Base-by-base conservation (phyloP, 2,797 vertebrate genomes). In the Sphaeramia orbicularis region DNA sequence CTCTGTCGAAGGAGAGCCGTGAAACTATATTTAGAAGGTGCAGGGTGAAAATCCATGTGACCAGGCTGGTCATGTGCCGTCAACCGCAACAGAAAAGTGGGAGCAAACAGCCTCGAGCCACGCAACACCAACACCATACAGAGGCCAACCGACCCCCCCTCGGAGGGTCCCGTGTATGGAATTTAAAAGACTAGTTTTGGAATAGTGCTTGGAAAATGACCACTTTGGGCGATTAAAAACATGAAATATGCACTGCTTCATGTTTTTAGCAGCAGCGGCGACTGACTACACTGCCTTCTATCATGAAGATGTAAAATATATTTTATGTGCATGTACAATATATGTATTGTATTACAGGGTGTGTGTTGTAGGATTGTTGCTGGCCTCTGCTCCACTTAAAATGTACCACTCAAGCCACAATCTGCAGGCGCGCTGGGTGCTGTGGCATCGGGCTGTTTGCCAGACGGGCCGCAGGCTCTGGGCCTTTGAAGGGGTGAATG, bases 71-170 rank as follows among this genome's bases (percentile, higher is more conserved):
- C 96, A 97, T 99, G 97, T 96, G 96, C 96, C 96, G 95, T 99
- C 97, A 99, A 99, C 97, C 97, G 94, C 96, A 95, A 96, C 97
- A 96, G 97, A 98, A 97, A 96, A 97, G 97, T 99, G 97, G 97
- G 91, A 95, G 95, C 97, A 97, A 97, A 97, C 96, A 96, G 95
- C 95, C 94, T 92, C 95, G 95, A 95, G 96, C 96, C 96, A 96
- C 92, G 49, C 45, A 94, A 95, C 95, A 96, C 92, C 81, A 94
- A 91, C 94, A 93, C 95, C 94, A 13, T 87, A 90, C 93, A 96
- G 94, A 83, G 90, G 92, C 42, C 71, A 13, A 6, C 4, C 47
- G 21, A 49, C 42, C 48, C 48, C 50, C 30, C 16, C 42, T 58
- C 19, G 50, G 37, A 53, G 44, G 55, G 47, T 32, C 52, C 41